These are phyloP conservation scores for Thamnophis elegans DNA, from an alignment of 2,797 vertebrate genomes.

Conservation along the genomic window DNA sequence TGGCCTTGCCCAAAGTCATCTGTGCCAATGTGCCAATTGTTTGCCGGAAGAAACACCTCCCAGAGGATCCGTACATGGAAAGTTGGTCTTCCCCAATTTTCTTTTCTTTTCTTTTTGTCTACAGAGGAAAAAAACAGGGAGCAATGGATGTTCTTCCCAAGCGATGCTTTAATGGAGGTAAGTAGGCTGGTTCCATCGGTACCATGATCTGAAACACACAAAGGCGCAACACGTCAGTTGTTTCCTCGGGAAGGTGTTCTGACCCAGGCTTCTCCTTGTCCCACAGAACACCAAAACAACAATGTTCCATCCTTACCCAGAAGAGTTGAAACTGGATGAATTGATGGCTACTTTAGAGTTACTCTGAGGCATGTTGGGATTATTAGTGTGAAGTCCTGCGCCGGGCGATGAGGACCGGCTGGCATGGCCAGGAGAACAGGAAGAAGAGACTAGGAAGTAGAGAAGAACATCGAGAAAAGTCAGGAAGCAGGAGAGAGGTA, in stretches of 20 bases:
- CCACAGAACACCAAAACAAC: neutral
- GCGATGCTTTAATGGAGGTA: slow-evolving; percentile 84
- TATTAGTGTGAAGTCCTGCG: slow-evolving; percentile 75
- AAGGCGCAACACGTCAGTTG: neutral
- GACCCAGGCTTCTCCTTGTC: neutral
- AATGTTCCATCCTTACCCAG: slow-evolving; percentile 75
- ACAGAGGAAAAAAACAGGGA: slow-evolving; percentile 2
- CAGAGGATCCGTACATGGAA: slow-evolving; percentile 45
- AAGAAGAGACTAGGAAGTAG: slow-evolving; percentile 83
- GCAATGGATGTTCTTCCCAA: neutral
- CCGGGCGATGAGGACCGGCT: slow-evolving; percentile 89
- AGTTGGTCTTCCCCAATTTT: slow-evolving; percentile 36
- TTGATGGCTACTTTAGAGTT: slow-evolving; percentile 79
- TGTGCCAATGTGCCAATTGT: neutral
- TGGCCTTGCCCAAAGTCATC: slow-evolving; percentile 35
- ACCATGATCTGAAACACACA: slow-evolving; percentile 81
- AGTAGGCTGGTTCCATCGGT: slow-evolving; percentile 86
- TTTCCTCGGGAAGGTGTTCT: neutral
- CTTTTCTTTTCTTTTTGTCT: neutral
- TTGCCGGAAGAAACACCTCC: slow-evolving; percentile 41
- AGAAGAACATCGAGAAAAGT: slow-evolving; percentile 31
- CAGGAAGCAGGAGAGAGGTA: neutral
- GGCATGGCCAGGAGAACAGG: slow-evolving; percentile 87
- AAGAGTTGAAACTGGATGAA: slow-evolving; percentile 78
- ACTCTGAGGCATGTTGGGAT: slow-evolving; percentile 80